Conservation (phyloP, 1,140 invertebrate genomes). For the Fopius arisanus region DNA sequence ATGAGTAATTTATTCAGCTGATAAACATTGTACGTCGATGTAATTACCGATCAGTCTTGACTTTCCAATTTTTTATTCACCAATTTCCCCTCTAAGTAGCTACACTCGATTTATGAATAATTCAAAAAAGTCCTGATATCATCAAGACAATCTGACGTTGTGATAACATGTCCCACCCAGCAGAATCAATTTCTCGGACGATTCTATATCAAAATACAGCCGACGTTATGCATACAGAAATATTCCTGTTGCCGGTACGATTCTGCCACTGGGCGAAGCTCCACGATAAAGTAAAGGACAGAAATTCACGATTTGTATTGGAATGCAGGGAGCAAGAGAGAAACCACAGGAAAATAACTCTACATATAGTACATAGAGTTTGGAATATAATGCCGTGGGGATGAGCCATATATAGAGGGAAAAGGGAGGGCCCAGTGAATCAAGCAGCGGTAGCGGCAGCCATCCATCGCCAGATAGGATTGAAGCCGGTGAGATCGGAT, state of each 20-base stretch:
- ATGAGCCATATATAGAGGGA: slow-evolving; percentile 19
- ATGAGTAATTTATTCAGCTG: too few species aligned
- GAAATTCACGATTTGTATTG: neutral
- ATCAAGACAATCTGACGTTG: neutral
- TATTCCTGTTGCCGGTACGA: slow-evolving; percentile 18
- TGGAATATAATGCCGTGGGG: slow-evolving; percentile 29
- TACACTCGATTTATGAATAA: neutral
- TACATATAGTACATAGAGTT: slow-evolving; percentile 13
- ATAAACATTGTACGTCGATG: too few species aligned
- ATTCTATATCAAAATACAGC: slow-evolving; percentile 17
- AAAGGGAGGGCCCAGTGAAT: slow-evolving; percentile 34
- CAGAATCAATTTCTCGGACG: slow-evolving; percentile 19
- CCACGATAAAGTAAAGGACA: neutral
- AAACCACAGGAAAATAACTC: neutral
- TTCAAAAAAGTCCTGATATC: neutral
- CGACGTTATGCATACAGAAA: slow-evolving; percentile 21
- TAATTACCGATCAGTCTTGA: too few species aligned
- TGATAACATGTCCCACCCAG: neutral
- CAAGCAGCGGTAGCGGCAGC: slow-evolving; percentile 44
- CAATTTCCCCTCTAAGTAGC: neutral
- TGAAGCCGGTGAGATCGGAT: slow-evolving; percentile 50
- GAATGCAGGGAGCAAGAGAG: neutral
- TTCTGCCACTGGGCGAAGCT: neutral
- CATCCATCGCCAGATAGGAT: slow-evolving; percentile 52
- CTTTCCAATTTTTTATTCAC: neutral